Evolutionary conservation across 2,113 vertebrate genomes (phyloP).

Genomic region (Ictidomys tridecemlineatus): DNA sequence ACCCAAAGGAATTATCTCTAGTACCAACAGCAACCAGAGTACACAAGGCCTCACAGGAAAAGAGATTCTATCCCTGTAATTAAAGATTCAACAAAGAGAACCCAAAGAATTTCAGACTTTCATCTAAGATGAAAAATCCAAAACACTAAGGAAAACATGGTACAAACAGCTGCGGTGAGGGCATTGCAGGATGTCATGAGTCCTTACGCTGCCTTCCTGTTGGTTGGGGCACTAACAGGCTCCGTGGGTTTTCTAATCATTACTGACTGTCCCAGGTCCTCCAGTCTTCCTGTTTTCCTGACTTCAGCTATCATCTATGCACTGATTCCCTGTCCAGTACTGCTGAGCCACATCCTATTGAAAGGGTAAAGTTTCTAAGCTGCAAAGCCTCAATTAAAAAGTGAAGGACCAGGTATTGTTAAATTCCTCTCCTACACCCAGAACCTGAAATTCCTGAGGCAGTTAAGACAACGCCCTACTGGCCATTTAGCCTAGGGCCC

Average conservation of each 20-base stretch:
- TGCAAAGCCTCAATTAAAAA: too few relatives aligned
- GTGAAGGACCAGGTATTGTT: too few relatives aligned
- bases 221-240: not conserved
- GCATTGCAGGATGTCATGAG: not conserved
- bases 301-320: not conserved
- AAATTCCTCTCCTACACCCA: too few relatives aligned
- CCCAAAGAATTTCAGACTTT: conserved; percentile 26
- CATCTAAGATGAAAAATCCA: not conserved
- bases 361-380: too few relatives aligned
- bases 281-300: not conserved
- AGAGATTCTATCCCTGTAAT: not conserved
- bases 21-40: not conserved
- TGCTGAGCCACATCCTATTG: not conserved
- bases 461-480: too few relatives aligned
- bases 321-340: not conserved
- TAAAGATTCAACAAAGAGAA: not conserved
- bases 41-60: not conserved
- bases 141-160: not conserved
- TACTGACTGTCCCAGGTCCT: not conserved
- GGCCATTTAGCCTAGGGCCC: too few relatives aligned
- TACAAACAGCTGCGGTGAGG: not conserved
- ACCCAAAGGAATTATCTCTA: not conserved
- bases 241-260: not conserved
- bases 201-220: not conserved
- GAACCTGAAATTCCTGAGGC: too few relatives aligned